Evolutionary conservation across 2,113 vertebrate species (phyloP).

Genomic region (Drymodes brunneopygia): DNA sequence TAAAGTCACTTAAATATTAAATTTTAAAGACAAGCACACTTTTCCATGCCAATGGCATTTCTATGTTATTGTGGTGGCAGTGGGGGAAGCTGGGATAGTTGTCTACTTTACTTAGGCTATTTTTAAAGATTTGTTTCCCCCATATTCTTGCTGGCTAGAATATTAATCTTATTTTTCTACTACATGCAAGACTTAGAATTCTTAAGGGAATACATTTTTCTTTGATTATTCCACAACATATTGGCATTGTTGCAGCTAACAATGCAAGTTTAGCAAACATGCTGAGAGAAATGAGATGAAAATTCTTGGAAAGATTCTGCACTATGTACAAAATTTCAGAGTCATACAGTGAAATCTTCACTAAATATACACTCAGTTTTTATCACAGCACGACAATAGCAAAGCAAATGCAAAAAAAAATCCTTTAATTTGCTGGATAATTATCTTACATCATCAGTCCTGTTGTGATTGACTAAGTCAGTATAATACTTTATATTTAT

Average conservation of each 20-base stretch:
- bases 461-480: background rate
- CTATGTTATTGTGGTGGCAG: background rate
- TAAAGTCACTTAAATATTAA: background rate
- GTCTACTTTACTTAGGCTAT: background rate
- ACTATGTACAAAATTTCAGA: background rate
- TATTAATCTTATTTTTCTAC: background rate
- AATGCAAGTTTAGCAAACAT: background rate
- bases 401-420: background rate
- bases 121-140: background rate
- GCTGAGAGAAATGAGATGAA: background rate
- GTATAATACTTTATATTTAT: background rate
- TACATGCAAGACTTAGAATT: background rate
- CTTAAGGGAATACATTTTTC: background rate
- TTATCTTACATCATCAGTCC: background rate
- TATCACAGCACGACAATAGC: background rate
- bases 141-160: background rate
- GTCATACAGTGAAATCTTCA: background rate
- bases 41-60: background rate
- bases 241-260: background rate
- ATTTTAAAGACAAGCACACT: background rate
- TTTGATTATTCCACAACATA: background rate
- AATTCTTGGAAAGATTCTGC: background rate
- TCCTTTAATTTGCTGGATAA: background rate
- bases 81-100: background rate
- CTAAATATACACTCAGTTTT: background rate